phyloP scores from a whole-genome alignment of 2,888 invertebrate genomes.

The Parnassius apollo region DNA sequence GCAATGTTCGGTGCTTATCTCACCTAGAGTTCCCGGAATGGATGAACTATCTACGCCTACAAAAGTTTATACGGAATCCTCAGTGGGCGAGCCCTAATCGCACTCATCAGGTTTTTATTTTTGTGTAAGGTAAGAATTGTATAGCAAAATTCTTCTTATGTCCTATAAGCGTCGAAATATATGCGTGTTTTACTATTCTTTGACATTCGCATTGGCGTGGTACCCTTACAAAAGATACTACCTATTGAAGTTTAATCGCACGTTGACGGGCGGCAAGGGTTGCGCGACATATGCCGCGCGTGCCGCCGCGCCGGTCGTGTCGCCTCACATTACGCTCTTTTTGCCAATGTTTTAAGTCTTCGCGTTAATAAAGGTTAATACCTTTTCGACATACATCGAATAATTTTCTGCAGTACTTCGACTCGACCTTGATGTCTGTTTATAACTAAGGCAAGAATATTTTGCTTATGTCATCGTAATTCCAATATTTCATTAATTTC shows the following conservation, averaged over 20 bases:
- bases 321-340: conserved; percentile 41
- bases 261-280: conserved; percentile 37
- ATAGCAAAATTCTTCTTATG: background rate
- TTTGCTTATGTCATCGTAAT: no score
- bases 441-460: no score
- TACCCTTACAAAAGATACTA: conserved; percentile 35
- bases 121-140: no score
- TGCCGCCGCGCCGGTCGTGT: conserved; percentile 42
- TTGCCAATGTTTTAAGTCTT: conserved; percentile 29
- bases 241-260: conserved; percentile 36
- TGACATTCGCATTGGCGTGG: background rate
- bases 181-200: no score
- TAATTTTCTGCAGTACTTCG: conserved; percentile 11
- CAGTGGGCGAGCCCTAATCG: no score
- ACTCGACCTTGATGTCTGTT: conserved; percentile 25
- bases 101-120: no score
- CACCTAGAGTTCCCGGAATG: no score
- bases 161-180: background rate
- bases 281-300: conserved; percentile 61
- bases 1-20: no score
- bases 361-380: conserved; percentile 14
- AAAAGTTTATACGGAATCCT: no score
- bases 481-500: no score
- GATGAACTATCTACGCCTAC: no score
- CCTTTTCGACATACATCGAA: conserved; percentile 12